These are phyloP conservation scores for Mythimna loreyi DNA, from an alignment of 2,888 invertebrate genomes.

Conservation along the genomic window DNA sequence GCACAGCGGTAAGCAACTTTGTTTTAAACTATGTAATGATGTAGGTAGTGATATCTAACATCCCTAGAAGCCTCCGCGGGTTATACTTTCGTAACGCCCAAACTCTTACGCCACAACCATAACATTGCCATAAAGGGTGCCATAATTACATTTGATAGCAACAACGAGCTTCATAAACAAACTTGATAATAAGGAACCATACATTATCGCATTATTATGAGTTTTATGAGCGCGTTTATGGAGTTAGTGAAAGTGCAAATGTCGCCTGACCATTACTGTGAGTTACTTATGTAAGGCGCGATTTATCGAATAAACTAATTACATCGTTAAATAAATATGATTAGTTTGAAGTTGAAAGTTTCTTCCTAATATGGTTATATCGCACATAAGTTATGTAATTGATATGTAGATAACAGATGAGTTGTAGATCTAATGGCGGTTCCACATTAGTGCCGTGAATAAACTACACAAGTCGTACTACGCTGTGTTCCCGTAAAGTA, in stretches of 20 bases:
- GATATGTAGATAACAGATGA: not conserved
- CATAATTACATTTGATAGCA: conserved; percentile 17
- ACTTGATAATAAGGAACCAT: conserved; percentile 21
- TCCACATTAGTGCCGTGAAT: too few relatives aligned
- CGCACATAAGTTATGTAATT: not conserved
- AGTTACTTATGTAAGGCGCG: conserved; percentile 38
- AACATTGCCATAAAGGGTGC: conserved; percentile 10
- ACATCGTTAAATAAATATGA: conserved; percentile 23
- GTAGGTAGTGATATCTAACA: too few relatives aligned
- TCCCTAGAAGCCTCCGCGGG: too few relatives aligned
- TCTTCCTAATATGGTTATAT: conserved; percentile 1
- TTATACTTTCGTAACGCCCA: conserved; percentile 11
- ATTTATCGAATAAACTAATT: conserved; percentile 19
- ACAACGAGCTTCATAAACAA: conserved; percentile 41
- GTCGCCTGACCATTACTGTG: conserved; percentile 35
- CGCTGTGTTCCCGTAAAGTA: too few relatives aligned
- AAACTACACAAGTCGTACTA: too few relatives aligned
- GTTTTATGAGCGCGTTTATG: conserved; percentile 49
- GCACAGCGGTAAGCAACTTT: too few relatives aligned
- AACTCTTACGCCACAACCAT: conserved; percentile 31
- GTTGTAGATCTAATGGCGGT: not conserved
- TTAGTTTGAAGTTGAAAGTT: conserved; percentile 16
- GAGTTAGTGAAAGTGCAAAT: conserved; percentile 58
- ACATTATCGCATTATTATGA: conserved; percentile 47
- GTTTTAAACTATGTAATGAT: too few relatives aligned